phyloP scores from a whole-genome alignment of 2,888 invertebrate genomes.

The Yponomeuta evonymella region DNA sequence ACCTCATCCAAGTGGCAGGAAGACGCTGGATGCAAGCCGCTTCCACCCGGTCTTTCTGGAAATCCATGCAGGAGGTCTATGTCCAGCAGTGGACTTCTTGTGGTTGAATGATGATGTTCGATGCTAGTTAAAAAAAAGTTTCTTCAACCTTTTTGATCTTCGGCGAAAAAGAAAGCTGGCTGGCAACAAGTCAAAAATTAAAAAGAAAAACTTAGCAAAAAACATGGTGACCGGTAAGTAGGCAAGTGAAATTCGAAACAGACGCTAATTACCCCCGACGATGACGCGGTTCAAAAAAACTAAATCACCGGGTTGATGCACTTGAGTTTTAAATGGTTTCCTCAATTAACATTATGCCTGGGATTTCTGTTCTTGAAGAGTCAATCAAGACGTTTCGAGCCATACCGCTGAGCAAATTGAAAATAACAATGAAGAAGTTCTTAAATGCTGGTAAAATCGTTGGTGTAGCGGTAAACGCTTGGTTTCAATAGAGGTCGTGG shows the following conservation, averaged over 20 bases:
- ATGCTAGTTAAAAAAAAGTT: neutral
- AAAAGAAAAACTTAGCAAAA: neutral
- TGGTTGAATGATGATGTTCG: no score
- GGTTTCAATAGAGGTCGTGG: no score
- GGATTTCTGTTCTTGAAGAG: neutral
- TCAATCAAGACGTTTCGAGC: neutral
- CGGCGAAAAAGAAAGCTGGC: neutral
- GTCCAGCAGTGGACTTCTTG: no score
- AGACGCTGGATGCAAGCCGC: no score
- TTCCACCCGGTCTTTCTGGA: no score
- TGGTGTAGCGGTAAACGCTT: no score
- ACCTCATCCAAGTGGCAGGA: no score
- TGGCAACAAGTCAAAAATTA: slow-evolving; percentile 9
- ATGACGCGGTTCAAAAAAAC: slow-evolving; percentile 12
- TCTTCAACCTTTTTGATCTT: neutral
- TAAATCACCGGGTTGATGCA: slow-evolving; percentile 12
- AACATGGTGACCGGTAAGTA: neutral
- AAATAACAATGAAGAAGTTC: no score
- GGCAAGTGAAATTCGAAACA: slow-evolving; percentile 2
- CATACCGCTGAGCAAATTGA: no score
- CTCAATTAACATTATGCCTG: neutral
- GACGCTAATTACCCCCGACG: slow-evolving; percentile 8
- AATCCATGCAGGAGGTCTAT: no score
- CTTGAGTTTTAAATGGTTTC: slow-evolving; percentile 17
- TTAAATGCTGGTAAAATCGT: no score